phyloP scores from a whole-genome alignment of 2,113 vertebrate species.

The Marcusenius ussheri region DNA sequence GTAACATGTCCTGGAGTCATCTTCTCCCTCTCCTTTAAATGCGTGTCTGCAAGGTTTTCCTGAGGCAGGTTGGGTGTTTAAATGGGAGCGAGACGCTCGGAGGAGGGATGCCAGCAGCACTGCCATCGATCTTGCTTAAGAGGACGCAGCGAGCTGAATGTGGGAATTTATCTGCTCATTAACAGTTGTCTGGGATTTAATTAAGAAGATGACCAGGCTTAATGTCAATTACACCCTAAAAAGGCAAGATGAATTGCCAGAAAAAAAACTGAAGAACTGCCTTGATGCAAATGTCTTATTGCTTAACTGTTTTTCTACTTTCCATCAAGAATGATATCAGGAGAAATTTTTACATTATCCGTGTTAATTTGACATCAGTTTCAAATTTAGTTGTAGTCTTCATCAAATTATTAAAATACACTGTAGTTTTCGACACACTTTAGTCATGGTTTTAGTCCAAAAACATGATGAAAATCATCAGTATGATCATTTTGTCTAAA shows the following conservation, averaged over 20 bases:
- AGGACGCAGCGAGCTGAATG: conserved; percentile 51
- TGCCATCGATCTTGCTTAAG: conserved; percentile 59
- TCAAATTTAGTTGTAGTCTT: no score
- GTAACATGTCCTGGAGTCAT: background rate
- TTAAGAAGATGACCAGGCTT: conserved; percentile 52
- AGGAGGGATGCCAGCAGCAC: conserved; percentile 28
- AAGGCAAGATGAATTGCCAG: conserved; percentile 24
- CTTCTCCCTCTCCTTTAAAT: conserved; percentile 50
- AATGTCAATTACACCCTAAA: conserved; percentile 52
- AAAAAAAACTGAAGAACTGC: background rate
- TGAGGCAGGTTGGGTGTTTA: conserved; percentile 46
- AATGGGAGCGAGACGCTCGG: conserved; percentile 43
- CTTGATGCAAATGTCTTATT: background rate
- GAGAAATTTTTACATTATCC: background rate
- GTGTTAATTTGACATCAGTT: background rate
- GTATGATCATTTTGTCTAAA: background rate
- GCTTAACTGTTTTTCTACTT: background rate
- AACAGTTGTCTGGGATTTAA: conserved; percentile 57
- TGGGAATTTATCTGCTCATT: conserved; percentile 58
- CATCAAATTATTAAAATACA: no score
- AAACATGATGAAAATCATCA: background rate
- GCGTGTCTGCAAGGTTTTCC: conserved; percentile 58
- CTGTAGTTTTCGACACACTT: background rate
- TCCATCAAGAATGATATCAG: background rate
- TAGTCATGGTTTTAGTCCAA: background rate